Base-by-base conservation (phyloP, 2,113 vertebrate genomes). In the Zingel zingel region DNA sequence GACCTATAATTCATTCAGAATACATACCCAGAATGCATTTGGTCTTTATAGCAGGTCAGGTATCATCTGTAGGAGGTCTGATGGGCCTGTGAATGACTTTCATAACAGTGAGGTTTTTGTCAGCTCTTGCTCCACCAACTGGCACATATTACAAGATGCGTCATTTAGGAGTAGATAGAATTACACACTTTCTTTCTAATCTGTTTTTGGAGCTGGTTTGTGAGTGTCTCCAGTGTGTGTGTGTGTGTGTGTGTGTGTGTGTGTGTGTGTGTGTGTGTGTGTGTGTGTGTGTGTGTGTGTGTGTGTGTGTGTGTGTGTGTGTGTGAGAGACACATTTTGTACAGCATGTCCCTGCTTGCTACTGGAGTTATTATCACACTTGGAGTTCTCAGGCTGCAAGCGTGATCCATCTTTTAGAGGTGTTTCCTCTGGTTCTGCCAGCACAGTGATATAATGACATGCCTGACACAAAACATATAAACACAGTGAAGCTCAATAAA, bases 361-460 rank as follows among this genome's bases (percentile, higher is more conserved):
- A 57, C 57, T 11, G 65, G 73, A 73, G 61, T 83, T 70, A 77
- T 84, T 14, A 61, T 77, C 50, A 74, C 50, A 36, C 45, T 77
- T 1, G 1, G 61, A 45, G 51, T 66, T 85, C 57, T 69, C 68
- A 14, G 62, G 25, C 70, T 51, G 15, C 27, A 53, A 74, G 57
- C 53, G 74, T 66, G 65, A 84, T 77, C 63, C 56, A 5, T 81
- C 62, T 78, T 71, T 58, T 67, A 16, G 33, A 56, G 64, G 57
- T 80, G 88, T 86, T 88, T 81, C 77, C 81, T 82, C 14, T 62
- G n/a, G 48, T 21, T 77, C 48, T 80, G 81, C 78, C 86, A 86
- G 70, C 62, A 63, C 39, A 47, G 27, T 21, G 74, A 80, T 86
- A 83, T 80, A 69, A 73, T 75, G 74, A 63, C 48, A 16, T 5